Percentiles rank a stretch among this genome's conserved stretches.
These are phyloP conservation scores for Diorhabda carinulata DNA, from an alignment of 1,140 invertebrate species.

Conservation along the genomic window DNA sequence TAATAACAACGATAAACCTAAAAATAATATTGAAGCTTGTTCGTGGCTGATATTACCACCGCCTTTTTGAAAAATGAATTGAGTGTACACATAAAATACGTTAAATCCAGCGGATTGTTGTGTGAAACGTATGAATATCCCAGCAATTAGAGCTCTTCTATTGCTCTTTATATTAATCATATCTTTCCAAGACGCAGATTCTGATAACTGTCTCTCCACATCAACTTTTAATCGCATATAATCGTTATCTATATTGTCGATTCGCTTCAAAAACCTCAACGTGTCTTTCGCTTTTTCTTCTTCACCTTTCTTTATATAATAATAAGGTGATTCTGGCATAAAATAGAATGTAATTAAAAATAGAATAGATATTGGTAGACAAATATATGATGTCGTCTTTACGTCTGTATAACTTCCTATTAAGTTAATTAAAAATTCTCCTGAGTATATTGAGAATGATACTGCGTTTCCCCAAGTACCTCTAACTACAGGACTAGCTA, in stretches of 20 bases:
- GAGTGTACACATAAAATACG: constrained; percentile 61
- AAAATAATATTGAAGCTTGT: constrained; percentile 54
- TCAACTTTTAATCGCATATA: constrained; percentile 23
- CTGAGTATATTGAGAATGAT: constrained; percentile 50
- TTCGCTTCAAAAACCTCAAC: constrained; percentile 17
- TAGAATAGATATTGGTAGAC: constrained; percentile 31
- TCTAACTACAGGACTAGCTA: constrained; percentile 30
- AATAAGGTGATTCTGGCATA: constrained; percentile 41
- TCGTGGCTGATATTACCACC: constrained; percentile 59
- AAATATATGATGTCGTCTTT: constrained; percentile 6
- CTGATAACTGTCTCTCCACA: constrained; percentile 31
- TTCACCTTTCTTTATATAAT: constrained; percentile 32
- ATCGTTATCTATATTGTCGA: constrained; percentile 40
- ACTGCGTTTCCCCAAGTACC: constrained; percentile 45
- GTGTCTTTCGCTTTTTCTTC: constrained; percentile 25
- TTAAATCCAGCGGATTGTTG: constrained; percentile 63
- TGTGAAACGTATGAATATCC: constrained; percentile 50
- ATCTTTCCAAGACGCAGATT: constrained; percentile 30
- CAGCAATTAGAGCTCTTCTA: constrained; percentile 46
- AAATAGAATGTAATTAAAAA: constrained; percentile 44
- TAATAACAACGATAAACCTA: constrained; percentile 59
- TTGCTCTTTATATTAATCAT: constrained; percentile 48
- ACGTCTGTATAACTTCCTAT: constrained; percentile 43
- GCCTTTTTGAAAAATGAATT: constrained; percentile 52
- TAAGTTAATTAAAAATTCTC: constrained; percentile 50